These are phyloP conservation scores for Cervus canadensis DNA, from an alignment of 2,113 vertebrate species.

Conservation along the genomic window DNA sequence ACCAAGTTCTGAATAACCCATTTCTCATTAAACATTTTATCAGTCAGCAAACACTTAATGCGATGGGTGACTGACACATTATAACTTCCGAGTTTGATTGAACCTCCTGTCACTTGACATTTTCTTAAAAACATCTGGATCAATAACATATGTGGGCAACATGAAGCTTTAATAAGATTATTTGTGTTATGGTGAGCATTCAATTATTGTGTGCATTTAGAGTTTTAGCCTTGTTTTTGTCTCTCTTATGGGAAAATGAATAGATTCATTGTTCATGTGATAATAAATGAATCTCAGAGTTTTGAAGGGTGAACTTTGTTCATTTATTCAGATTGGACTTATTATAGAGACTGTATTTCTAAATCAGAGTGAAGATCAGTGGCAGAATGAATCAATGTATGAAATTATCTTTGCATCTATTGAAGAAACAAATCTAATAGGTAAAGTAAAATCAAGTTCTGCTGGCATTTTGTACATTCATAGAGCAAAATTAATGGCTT, in stretches of 20 bases:
- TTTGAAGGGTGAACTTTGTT: constrained; percentile 27
- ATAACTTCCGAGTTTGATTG: neutral
- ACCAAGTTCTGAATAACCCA: neutral
- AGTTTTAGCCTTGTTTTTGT: neutral
- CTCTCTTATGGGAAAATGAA: constrained; percentile 15
- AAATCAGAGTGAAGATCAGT: constrained; percentile 14
- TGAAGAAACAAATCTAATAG: constrained; percentile 12
- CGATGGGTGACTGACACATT: neutral
- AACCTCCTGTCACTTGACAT: neutral
- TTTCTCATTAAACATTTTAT: neutral
- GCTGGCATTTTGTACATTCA: neutral
- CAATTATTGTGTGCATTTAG: neutral
- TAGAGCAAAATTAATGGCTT: constrained; percentile 3
- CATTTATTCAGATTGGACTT: constrained; percentile 29
- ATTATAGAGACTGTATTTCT: neutral
- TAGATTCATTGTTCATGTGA: neutral
- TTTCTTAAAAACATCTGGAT: neutral
- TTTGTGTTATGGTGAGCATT: neutral
- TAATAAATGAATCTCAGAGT: constrained; percentile 8
- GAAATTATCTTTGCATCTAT: constrained; percentile 38
- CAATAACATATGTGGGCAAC: neutral
- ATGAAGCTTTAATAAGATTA: neutral
- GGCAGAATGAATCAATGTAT: constrained; percentile 30
- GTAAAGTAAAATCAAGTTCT: constrained; percentile 31
- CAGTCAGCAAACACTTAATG: neutral